Evolutionary conservation across 2,113 vertebrate species (phyloP).

Genomic region (Eolophus roseicapilla): DNA sequence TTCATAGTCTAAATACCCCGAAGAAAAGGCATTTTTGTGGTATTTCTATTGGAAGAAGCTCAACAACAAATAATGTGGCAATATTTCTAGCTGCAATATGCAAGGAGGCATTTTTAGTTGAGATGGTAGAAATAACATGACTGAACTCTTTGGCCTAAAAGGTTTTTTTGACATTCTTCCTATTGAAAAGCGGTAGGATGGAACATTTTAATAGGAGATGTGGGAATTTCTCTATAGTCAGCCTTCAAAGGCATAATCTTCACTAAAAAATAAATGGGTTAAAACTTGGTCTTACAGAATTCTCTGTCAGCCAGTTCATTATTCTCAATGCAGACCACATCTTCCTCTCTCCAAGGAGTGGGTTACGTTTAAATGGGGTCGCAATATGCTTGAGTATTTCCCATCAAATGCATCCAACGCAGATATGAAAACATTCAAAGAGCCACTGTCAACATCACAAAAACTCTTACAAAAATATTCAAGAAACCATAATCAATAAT

Average conservation of each 20-base stretch:
- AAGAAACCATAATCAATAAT: background rate
- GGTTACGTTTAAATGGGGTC: background rate
- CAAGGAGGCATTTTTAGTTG: constrained; percentile 21
- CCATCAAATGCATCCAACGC: background rate
- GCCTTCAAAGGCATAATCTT: background rate
- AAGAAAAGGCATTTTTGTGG: constrained; percentile 76
- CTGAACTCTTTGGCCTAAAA: constrained; percentile 32
- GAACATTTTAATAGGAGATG: constrained; percentile 37
- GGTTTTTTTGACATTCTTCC: background rate
- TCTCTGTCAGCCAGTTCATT: background rate
- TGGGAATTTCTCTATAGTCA: constrained; percentile 32
- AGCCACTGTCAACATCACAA: background rate
- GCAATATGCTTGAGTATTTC: background rate
- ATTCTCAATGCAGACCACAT: background rate
- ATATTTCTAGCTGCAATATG: constrained; percentile 68
- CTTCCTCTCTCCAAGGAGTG: background rate
- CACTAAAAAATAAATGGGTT: background rate
- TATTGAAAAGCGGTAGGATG: constrained; percentile 10
- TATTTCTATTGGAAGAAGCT: constrained; percentile 75
- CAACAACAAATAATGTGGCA: constrained; percentile 69
- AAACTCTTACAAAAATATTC: background rate
- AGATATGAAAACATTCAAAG: background rate
- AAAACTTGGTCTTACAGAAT: background rate
- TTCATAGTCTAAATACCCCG: constrained; percentile 50
- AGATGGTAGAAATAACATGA: constrained; percentile 29